Conservation (phyloP, 1,140 invertebrate species). For the Nasonia giraulti region DNA sequence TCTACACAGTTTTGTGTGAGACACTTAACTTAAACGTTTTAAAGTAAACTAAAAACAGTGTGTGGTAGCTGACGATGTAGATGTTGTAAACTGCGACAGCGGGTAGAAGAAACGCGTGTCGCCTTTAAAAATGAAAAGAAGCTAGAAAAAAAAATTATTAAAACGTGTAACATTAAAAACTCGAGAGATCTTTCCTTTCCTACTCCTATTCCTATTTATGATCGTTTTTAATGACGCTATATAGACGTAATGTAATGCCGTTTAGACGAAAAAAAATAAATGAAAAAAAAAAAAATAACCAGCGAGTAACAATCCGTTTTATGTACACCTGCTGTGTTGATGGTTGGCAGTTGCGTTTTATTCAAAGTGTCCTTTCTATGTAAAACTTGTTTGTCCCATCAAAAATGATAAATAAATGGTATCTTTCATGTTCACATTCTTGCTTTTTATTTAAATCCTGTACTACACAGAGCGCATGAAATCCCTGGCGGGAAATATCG, state of each 20-base stretch:
- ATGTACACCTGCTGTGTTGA: constrained; percentile 63
- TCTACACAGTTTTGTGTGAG: constrained; percentile 11
- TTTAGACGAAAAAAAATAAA: constrained; percentile 50
- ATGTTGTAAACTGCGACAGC: constrained; percentile 21
- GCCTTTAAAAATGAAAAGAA: not conserved
- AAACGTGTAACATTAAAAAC: constrained; percentile 49
- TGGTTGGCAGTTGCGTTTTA: constrained; percentile 67
- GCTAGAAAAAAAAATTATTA: constrained; percentile 24
- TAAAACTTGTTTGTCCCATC: constrained; percentile 68
- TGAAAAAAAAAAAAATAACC: constrained; percentile 47
- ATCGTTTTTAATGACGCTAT: constrained; percentile 58
- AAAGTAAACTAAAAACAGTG: constrained; percentile 4
- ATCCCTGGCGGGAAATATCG: no score
- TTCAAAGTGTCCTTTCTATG: constrained; percentile 71
- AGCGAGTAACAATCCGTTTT: constrained; percentile 58
- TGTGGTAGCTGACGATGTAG: constrained; percentile 1
- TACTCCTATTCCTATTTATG: constrained; percentile 57
- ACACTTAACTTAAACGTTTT: constrained; percentile 9
- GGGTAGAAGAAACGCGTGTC: constrained; percentile 24
- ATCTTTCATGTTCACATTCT: constrained; percentile 69
- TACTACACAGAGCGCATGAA: no score
- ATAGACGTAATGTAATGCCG: constrained; percentile 53
- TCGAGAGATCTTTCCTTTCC: constrained; percentile 56
- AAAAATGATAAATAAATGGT: constrained; percentile 70
- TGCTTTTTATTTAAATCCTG: not conserved